Base-by-base conservation (phyloP, 23 tunicate genomes). In the Ciona savignyi region DNA sequence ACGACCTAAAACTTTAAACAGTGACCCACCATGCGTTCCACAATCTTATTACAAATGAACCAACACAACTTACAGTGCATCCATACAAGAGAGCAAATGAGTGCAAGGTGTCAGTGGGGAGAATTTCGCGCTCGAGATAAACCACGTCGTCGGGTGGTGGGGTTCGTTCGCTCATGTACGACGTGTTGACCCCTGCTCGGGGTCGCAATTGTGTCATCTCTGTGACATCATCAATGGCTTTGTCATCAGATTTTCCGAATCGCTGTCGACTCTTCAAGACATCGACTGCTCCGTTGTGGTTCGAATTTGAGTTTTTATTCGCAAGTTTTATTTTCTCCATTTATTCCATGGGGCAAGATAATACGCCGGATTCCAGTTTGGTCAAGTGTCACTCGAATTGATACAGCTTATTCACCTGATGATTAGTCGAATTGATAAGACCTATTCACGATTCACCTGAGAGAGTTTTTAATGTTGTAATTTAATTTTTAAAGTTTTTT, bases 61-160 rank as follows among this genome's bases (percentile, higher is more conserved):
- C 26, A 30, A 21, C 56, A 48, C 23, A 32, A 71, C 97, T 76
- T 71, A 91, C 97, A 22, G 83, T 79, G 67, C 97, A 91, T 30
- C 91, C 91, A 85, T 84, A 91, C 28, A 83, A 33, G 1, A 91
- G 67, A 1, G 97, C 90, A 77, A 91, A 79, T 19, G 97, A 91
- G 51, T 80, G 91, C 28, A 91, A 67, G 32, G 91, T 91, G 61
- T 91, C 97, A 1, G 67, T 80, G 25, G 89, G 79, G 51, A 71
- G 72, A 24, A 91, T 91, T 34, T 91, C 97, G 25, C 86, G 62
- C 64, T 76, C 83, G 9, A 91, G 64, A 30, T 66, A 76, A 65
- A 85, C 91, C 62, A 83, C 84, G 35, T 80, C 66, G 63, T 86
- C 77, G 19, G 84, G 67, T 42, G 74, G 73, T 11, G 71, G 62